A percentile compares a stretch with the other conserved stretches of the same genome.
These are phyloP conservation scores for Amphiura filiformis DNA, from an alignment of 35 echinoderm and acorn worm species.

Conservation along the genomic window DNA sequence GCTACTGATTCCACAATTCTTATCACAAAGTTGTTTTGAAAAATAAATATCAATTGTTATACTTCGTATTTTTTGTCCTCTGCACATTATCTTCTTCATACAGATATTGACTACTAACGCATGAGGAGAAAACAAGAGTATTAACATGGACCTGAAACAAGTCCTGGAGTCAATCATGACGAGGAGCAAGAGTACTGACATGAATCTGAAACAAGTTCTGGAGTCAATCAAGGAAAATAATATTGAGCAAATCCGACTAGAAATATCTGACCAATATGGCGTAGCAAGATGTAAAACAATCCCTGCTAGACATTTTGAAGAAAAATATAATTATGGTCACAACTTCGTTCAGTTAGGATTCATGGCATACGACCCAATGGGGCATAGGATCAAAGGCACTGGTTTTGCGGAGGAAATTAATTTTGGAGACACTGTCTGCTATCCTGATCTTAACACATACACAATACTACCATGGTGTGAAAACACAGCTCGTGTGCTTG, in stretches of 20 bases:
- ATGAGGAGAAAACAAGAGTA: too few species aligned
- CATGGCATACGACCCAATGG: conserved; percentile 51
- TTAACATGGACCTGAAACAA: too few species aligned
- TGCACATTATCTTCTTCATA: too few species aligned
- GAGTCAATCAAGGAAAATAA: conserved; percentile 32
- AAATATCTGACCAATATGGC: conserved; percentile 70
- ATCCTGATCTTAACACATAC: conserved; percentile 74
- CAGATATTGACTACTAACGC: too few species aligned
- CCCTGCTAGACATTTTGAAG: conserved; percentile 62
- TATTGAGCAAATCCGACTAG: conserved; percentile 76
- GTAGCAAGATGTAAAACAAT: conserved; percentile 73
- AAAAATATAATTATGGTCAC: conserved; percentile 32
- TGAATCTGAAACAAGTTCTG: too few species aligned
- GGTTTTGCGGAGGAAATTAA: conserved; percentile 44
- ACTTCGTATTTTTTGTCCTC: too few species aligned
- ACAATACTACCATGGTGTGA: conserved; percentile 49
- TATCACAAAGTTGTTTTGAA: too few species aligned
- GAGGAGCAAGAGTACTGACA: too few species aligned
- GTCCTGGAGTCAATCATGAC: too few species aligned
- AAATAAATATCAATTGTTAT: too few species aligned
- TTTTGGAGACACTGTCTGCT: conserved; percentile 43
- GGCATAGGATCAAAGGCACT: conserved; percentile 33
- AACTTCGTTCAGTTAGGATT: conserved; percentile 45
- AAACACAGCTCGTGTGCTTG: conserved; percentile 53
- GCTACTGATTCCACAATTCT: too few species aligned